Conservation (phyloP, 2,113 vertebrate species). For the Gila orcuttii region DNA sequence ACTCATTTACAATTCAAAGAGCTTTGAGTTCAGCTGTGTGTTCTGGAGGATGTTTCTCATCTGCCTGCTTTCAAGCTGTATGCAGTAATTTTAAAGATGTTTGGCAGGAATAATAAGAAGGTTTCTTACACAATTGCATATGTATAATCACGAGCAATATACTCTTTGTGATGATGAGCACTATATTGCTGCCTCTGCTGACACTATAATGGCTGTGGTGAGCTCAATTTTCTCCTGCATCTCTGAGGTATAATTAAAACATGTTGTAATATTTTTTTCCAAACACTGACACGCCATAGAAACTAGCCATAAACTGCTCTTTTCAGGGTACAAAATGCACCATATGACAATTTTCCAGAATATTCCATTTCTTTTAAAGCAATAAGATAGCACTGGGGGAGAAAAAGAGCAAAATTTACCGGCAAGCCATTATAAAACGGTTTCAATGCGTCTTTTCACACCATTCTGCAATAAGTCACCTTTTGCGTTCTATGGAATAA, state of each 20-base stretch:
- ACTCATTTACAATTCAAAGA: conserved; percentile 43
- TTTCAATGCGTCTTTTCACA: too few relatives aligned
- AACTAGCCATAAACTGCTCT: background rate
- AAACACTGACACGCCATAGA: conserved; percentile 9
- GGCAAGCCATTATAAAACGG: too few relatives aligned
- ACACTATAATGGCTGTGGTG: conserved; percentile 58
- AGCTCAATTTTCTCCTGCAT: conserved; percentile 13
- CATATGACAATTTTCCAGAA: background rate
- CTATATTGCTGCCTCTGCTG: conserved; percentile 22
- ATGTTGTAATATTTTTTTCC: conserved; percentile 42
- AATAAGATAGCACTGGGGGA: too few relatives aligned
- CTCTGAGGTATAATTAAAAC: conserved; percentile 63
- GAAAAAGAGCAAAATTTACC: too few relatives aligned
- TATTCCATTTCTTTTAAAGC: too few relatives aligned
- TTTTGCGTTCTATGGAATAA: too few relatives aligned
- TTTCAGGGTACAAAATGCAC: background rate
- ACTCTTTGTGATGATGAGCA: conserved; percentile 16
- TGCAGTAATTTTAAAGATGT: conserved; percentile 13
- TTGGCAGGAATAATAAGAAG: conserved; percentile 50
- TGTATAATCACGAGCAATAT: conserved; percentile 40
- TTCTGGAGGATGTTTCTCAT: conserved; percentile 41
- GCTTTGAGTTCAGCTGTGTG: background rate
- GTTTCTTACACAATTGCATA: conserved; percentile 50
- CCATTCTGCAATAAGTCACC: too few relatives aligned
- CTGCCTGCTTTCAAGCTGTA: conserved; percentile 3